phyloP scores from a whole-genome alignment of 2,797 vertebrate genomes.

The Neosilurus mollespiculum region DNA sequence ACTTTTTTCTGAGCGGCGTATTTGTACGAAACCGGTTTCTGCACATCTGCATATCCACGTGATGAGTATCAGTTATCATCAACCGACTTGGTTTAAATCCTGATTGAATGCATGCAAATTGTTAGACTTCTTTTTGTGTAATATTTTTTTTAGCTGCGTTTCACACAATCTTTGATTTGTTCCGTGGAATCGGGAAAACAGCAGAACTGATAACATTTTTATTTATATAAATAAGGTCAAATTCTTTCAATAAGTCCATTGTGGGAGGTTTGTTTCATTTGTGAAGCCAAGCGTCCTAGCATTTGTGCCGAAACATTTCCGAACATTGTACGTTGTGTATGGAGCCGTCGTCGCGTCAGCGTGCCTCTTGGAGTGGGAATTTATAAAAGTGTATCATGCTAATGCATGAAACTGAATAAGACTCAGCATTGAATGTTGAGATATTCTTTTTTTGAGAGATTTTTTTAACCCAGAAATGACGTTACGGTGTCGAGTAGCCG shows the following conservation, averaged over 20 bases:
- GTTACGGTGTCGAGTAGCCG: too few species aligned
- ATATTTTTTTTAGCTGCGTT: too few species aligned
- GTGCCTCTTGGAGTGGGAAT: background rate
- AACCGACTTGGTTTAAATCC: background rate
- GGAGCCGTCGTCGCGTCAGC: background rate
- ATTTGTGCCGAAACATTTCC: background rate
- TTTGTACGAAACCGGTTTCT: conserved; percentile 1
- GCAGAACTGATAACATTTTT: too few species aligned
- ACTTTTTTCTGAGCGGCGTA: background rate
- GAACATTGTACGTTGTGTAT: background rate
- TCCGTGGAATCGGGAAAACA: background rate
- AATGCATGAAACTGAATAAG: background rate
- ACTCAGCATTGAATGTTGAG: background rate
- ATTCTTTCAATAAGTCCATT: background rate
- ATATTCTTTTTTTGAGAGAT: too few species aligned
- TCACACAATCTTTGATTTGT: background rate
- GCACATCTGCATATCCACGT: background rate
- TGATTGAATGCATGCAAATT: background rate
- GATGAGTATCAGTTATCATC: too few species aligned
- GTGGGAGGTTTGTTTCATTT: background rate
- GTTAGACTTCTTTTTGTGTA: background rate
- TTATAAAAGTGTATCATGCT: background rate
- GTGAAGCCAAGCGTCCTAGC: conserved; percentile 2
- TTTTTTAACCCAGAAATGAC: too few species aligned
- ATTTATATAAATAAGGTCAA: too few species aligned